Percentiles rank a stretch among this genome's conserved stretches.
Conservation (phyloP, 2,113 vertebrate species). For the Suricata suricatta region DNA sequence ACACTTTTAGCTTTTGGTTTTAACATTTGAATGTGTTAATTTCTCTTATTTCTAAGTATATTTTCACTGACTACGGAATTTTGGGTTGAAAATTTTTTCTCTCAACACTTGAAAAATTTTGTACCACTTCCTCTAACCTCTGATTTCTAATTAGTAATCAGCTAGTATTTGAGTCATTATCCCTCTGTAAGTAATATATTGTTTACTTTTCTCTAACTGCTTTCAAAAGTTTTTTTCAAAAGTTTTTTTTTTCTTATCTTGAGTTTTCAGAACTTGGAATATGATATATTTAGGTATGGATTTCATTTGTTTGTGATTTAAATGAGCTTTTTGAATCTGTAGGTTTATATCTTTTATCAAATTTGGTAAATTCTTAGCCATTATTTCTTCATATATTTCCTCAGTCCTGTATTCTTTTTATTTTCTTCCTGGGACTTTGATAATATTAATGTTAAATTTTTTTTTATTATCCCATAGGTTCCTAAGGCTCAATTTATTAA, state of each 20-base stretch:
- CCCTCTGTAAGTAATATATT: background rate
- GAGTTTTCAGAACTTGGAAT: background rate
- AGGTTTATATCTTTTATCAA: background rate
- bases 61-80: background rate
- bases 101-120: background rate
- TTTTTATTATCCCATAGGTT: background rate
- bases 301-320: background rate
- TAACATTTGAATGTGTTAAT: background rate
- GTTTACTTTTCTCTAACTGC: background rate
- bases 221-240: background rate
- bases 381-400: conserved; percentile 1
- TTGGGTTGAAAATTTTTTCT: background rate
- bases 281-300: background rate
- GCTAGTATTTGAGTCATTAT: background rate
- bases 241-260: background rate
- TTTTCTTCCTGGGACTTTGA: background rate
- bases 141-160: background rate
- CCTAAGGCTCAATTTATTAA: background rate
- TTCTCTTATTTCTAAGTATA: background rate
- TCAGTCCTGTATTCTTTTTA: background rate
- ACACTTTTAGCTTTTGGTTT: background rate
- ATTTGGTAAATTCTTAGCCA: background rate
- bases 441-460: background rate
- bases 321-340: background rate
- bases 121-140: background rate